phyloP scores from a whole-genome alignment of 2,888 invertebrate genomes.

The Azorinus chamasolen region DNA sequence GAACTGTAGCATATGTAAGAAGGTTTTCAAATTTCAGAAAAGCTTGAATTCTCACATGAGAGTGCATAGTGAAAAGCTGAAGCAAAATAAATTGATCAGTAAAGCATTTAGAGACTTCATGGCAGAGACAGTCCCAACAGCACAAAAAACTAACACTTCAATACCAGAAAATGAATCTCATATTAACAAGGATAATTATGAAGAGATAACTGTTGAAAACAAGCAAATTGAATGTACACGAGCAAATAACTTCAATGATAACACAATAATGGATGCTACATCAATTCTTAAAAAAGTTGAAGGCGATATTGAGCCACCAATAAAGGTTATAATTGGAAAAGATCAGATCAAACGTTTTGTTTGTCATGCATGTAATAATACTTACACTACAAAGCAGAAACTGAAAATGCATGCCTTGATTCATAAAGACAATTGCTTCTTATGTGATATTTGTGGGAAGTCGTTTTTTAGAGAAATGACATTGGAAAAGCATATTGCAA shows the following conservation, averaged over 20 bases:
- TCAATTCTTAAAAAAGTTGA: too few species aligned
- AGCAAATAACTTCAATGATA: neutral
- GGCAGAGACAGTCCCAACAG: conserved; percentile 38
- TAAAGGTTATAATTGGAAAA: conserved; percentile 46
- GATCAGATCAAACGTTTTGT: conserved; percentile 51
- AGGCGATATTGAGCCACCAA: conserved; percentile 38
- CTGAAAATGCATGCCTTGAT: conserved; percentile 58
- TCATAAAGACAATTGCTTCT: conserved; percentile 61
- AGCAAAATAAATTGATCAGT: conserved; percentile 44
- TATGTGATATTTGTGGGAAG: conserved; percentile 64
- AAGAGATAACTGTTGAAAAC: neutral
- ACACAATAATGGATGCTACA: too few species aligned
- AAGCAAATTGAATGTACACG: neutral
- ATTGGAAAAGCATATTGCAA: conserved; percentile 56
- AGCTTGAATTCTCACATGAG: conserved; percentile 64
- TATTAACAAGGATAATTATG: neutral
- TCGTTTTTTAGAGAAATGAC: conserved; percentile 55
- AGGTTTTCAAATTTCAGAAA: conserved; percentile 60
- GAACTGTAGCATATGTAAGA: conserved; percentile 56
- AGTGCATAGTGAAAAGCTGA: conserved; percentile 59
- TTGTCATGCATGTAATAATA: conserved; percentile 65
- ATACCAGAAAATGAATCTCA: neutral
- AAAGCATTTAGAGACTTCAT: conserved; percentile 57
- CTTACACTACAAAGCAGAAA: conserved; percentile 63
- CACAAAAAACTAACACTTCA: conserved; percentile 1